Base-by-base conservation (phyloP, 92 coral and sea anemone species). In the Isaurus tuberculatus region DNA sequence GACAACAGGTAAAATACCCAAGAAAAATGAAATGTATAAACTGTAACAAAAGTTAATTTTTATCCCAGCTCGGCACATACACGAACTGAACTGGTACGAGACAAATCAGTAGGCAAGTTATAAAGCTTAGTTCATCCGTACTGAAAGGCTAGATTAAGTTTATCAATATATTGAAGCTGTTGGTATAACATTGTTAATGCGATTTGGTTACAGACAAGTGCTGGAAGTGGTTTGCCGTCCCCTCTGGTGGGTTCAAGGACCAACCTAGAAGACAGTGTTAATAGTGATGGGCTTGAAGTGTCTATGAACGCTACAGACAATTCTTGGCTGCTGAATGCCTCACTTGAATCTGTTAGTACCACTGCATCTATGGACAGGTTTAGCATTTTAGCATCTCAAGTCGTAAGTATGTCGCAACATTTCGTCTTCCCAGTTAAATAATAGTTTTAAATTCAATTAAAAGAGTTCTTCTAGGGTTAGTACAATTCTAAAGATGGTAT, bases 401-500 rank as follows among this genome's bases (percentile, higher is more conserved):
- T 94, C 84, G 99, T 96, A 82, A 49, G 95, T 90, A 28, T 49
- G n/a, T n/a, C n/a, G n/a, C n/a, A n/a, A n/a, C n/a, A n/a, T n/a
- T n/a, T n/a, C n/a, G n/a, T n/a, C 68, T 8, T 28, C 32, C 19
- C 13, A 26, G 0, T 6, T 63, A 7, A 5, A 49, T 14, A n/a
- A 11, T 49, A 14, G 11, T 19, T 7, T 49, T 17, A 19, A 5
- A 2, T 49, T 49, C 58, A 49, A 49, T 11, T 15, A 19, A 13
- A 49, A 49, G 58, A 49, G 4, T 11, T 11, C 20, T 11, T 15
- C 5, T 40, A 6, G n/a, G 15, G 58, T 40, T 40, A 40, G 2
- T 40, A 6, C 44, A 40, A 3, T 13, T 1, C 1, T 0, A 40
- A 40, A 40, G 8, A 40, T 49, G 58, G 22, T 19, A 49, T 8